Conservation (phyloP, 1,140 invertebrate species). For the Teleopsis dalmanni region DNA sequence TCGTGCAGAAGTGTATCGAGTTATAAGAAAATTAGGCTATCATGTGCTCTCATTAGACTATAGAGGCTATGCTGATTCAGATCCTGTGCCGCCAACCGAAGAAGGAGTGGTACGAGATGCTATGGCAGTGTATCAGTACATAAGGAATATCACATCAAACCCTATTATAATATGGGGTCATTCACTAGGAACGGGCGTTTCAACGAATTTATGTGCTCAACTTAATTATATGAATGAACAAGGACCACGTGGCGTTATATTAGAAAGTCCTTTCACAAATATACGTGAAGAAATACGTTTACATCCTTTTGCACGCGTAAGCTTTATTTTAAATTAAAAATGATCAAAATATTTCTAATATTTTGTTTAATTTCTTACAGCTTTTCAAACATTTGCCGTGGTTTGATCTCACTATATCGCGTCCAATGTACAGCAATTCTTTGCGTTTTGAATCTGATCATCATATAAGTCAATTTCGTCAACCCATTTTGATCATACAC, state of each 20-base stretch:
- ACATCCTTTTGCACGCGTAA: conserved; percentile 68
- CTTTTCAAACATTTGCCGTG: conserved; percentile 53
- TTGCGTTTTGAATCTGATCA: conserved; percentile 64
- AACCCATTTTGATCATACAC: conserved; percentile 79
- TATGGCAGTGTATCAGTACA: conserved; percentile 69
- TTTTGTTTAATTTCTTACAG: conserved; percentile 18
- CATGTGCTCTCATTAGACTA: conserved; percentile 91
- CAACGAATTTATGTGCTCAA: conserved; percentile 53
- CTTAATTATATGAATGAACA: conserved; percentile 50
- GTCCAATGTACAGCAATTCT: conserved; percentile 58
- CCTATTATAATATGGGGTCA: conserved; percentile 83
- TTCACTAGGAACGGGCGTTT: conserved; percentile 66
- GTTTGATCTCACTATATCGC: conserved; percentile 63
- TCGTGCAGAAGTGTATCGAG: conserved; percentile 75
- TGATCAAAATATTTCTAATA: neutral
- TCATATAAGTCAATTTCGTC: conserved; percentile 58
- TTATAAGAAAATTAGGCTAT: conserved; percentile 69
- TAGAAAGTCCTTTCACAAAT: conserved; percentile 87
- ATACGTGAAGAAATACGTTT: conserved; percentile 71
- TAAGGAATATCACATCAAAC: conserved; percentile 51
- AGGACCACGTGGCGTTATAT: conserved; percentile 62
- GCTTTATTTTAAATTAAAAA: too few species aligned
- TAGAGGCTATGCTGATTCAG: conserved; percentile 86
- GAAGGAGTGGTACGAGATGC: conserved; percentile 76
- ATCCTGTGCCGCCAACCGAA: conserved; percentile 62